Percentiles rank a stretch among this genome's conserved stretches.
These are phyloP conservation scores for Sapajus apella DNA, from an alignment of 2,113 vertebrate species.

Conservation along the genomic window DNA sequence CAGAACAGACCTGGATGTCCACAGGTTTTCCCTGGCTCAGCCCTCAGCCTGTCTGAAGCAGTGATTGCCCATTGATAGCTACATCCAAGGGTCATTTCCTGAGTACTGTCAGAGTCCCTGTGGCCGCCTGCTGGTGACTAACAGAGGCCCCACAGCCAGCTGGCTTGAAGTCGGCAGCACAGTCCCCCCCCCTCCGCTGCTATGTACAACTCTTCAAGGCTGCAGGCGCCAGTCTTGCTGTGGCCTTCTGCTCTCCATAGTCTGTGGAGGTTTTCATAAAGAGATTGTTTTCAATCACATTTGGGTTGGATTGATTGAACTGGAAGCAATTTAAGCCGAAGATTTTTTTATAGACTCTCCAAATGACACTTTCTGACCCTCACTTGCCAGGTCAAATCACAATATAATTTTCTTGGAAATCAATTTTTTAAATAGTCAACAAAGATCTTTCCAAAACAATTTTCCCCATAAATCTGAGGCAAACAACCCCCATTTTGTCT, in stretches of 20 bases:
- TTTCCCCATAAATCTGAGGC: neutral
- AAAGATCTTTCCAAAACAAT: neutral
- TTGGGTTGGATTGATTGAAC: neutral
- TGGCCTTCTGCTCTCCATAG: neutral
- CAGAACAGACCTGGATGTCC: fast-evolving
- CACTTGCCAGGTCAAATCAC: neutral
- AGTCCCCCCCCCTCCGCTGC: fast-evolving
- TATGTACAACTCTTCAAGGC: too few relatives aligned
- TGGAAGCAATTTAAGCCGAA: neutral
- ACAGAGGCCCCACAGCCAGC: neutral
- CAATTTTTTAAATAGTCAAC: neutral
- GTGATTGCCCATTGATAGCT: too few relatives aligned
- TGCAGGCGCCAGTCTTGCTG: fast-evolving
- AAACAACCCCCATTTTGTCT: neutral
- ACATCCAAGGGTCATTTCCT: neutral
- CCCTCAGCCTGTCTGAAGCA: neutral
- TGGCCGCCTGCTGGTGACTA: too few relatives aligned
- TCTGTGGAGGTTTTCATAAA: neutral
- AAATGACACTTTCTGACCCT: neutral
- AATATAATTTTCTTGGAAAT: neutral
- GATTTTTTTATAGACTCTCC: neutral
- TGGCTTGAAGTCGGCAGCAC: neutral
- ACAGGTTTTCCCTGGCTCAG: neutral
- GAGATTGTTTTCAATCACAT: neutral
- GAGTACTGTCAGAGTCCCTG: too few relatives aligned